Evolutionary conservation across 2,797 vertebrate species (phyloP), one percentile per base, ranked within the genome.

Genomic region (Sebastes iracundus): DNA sequence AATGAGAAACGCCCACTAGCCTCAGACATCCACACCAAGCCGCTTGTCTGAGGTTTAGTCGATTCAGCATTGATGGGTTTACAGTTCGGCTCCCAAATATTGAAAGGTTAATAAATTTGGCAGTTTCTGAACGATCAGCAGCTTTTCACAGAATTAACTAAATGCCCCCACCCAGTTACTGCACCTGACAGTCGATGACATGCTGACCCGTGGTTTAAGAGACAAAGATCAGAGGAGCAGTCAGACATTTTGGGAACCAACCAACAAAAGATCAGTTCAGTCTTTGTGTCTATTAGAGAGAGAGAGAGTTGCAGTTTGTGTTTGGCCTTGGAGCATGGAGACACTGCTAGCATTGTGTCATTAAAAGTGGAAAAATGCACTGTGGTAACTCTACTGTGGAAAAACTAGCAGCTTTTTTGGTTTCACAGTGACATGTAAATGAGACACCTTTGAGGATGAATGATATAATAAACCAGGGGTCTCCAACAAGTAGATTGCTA

Each of bases 31-130:
- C 78, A 67, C 73, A 30, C 22, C 20, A 28, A 65, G 74, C 85
- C 55, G n/a, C 61, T 60, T 7, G n/a, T 78, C 52, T 69, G 75
- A 74, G 70, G 33, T 77, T 80, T 72, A 78, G 75, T 84, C 63
- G 13, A 80, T 88, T 83, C 81, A 56, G 82, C 77, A 71, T 67
- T 79, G 81, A 87, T 42, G 23, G 12, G 63, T 79, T 84, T 87
- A 72, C 64, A 70, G 72, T 25, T 70, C 46, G 72, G 13, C 79
- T 82, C 75, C 28, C 60, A 56, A 74, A 87, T 84, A 82, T 61
- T 2, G 30, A 87, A 75, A 84, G 66, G 66, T 77, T 84, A 87
- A 85, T 81, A 83, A 82, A 87, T 10, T 22, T 55, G 49, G 28
- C 23, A 2, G 2, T 27, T 79, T 83, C 38, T 55, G 27, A 62